Percentiles rank a stretch among this genome's conserved stretches.
Evolutionary conservation across 2,888 invertebrate species (phyloP).

Genomic region (Amphimallon solstitiale): DNA sequence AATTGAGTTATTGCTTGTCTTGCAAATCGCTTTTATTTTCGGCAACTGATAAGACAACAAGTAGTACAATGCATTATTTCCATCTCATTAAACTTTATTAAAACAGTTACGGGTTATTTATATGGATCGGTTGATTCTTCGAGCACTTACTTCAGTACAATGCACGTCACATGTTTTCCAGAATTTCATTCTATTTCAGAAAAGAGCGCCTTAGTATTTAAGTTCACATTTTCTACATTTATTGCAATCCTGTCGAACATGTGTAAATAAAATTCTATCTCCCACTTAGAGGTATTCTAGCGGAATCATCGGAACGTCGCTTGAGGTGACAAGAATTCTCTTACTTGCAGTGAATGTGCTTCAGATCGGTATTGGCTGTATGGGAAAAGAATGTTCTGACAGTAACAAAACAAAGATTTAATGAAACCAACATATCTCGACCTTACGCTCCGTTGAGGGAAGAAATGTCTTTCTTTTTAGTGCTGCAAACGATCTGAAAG

Average conservation of each 20-base stretch:
- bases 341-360: neutral
- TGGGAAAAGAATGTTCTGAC: neutral
- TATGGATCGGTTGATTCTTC: no score
- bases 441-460: neutral
- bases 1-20: no score
- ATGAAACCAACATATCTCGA: neutral
- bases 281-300: neutral
- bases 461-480: neutral
- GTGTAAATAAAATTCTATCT: no score
- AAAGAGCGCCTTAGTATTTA: neutral
- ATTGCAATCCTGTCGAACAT: neutral
- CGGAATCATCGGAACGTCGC: neutral
- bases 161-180: neutral
- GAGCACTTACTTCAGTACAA: no score
- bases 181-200: neutral
- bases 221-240: neutral
- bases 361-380: neutral
- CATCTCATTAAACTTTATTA: neutral
- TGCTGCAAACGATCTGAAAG: no score
- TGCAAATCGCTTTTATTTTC: no score
- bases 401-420: neutral
- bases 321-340: constrained; percentile 1
- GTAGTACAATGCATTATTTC: no score
- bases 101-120: neutral
- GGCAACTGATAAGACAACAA: no score